Conservation (phyloP, 2,797 vertebrate genomes). For the Hozukius guyotensis region DNA sequence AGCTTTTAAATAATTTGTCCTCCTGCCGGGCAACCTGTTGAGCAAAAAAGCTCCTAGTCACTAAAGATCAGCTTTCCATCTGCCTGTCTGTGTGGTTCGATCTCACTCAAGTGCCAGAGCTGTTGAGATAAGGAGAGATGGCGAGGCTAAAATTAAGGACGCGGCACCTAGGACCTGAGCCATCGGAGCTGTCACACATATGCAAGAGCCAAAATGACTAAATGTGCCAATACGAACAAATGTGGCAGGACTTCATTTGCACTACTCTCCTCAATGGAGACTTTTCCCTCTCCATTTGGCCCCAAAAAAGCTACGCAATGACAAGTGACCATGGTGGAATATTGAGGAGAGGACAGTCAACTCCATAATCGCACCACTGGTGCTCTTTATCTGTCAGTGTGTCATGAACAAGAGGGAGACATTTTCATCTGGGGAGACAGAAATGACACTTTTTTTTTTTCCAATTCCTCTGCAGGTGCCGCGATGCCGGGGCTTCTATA, state of each 20-base stretch:
- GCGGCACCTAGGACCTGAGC: slow-evolving; percentile 20
- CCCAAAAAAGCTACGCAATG: slow-evolving; percentile 31
- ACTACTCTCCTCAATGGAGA: slow-evolving; percentile 25
- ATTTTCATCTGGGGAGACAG: slow-evolving; percentile 43
- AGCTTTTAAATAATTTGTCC: not conserved
- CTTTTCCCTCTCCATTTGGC: slow-evolving; percentile 25
- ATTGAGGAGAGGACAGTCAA: slow-evolving; percentile 34
- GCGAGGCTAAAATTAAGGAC: slow-evolving; percentile 49
- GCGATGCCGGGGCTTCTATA: slow-evolving; percentile 18
- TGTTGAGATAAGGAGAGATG: slow-evolving; percentile 27
- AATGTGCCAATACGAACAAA: slow-evolving; percentile 37
- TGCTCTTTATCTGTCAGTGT: slow-evolving; percentile 52
- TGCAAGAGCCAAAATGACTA: slow-evolving; percentile 37
- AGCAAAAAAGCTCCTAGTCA: slow-evolving; percentile 29
- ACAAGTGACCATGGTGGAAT: slow-evolving; percentile 52
- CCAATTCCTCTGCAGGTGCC: slow-evolving; percentile 55
- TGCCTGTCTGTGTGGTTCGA: slow-evolving; percentile 16
- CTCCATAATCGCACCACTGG: slow-evolving; percentile 27
- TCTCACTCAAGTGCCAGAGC: slow-evolving; percentile 26
- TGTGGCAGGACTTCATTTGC: slow-evolving; percentile 52
- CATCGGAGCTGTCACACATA: slow-evolving; percentile 49
- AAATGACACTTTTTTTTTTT: slow-evolving; percentile 21
- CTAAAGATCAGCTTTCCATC: slow-evolving; percentile 20
- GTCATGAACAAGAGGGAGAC: slow-evolving; percentile 36
- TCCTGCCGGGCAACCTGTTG: slow-evolving; percentile 54